Percentiles rank a stretch among this genome's conserved stretches.
Conservation (phyloP, 2,888 invertebrate genomes). For the Pheosia gnoma region DNA sequence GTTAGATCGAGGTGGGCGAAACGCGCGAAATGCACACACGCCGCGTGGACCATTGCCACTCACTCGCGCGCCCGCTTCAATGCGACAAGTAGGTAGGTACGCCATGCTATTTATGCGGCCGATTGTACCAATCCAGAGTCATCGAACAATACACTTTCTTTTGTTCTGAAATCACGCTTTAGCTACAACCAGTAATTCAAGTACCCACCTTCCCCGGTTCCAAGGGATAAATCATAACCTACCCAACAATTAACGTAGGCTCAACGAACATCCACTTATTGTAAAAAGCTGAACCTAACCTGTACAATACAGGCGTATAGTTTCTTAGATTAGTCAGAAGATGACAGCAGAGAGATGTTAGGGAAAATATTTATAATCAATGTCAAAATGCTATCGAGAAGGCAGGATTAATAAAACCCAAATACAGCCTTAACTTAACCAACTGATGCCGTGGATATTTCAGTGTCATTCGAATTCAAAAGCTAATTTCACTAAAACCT, state of each 20-base stretch:
- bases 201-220: background rate
- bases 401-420: slow-evolving; percentile 55
- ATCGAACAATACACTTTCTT: background rate
- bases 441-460: slow-evolving; percentile 65
- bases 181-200: background rate
- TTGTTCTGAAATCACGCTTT: background rate
- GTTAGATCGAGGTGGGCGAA: slow-evolving; percentile 69
- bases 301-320: no score
- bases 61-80: slow-evolving; percentile 40
- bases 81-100: slow-evolving; percentile 2
- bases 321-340: no score
- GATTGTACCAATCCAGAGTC: background rate
- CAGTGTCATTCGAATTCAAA: slow-evolving; percentile 79
- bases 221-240: no score
- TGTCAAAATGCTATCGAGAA: slow-evolving; percentile 35
- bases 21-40: slow-evolving; percentile 73
- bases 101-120: slow-evolving; percentile 8
- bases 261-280: no score
- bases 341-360: no score
- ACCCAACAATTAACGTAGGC: slow-evolving; percentile 1
- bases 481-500: slow-evolving; percentile 83
- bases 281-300: no score
- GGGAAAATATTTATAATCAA: background rate
- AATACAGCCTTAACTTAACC: slow-evolving; percentile 54
- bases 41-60: slow-evolving; percentile 60